phyloP scores from a whole-genome alignment of 2,888 invertebrate genomes.

The Strigamia transsilvanica region DNA sequence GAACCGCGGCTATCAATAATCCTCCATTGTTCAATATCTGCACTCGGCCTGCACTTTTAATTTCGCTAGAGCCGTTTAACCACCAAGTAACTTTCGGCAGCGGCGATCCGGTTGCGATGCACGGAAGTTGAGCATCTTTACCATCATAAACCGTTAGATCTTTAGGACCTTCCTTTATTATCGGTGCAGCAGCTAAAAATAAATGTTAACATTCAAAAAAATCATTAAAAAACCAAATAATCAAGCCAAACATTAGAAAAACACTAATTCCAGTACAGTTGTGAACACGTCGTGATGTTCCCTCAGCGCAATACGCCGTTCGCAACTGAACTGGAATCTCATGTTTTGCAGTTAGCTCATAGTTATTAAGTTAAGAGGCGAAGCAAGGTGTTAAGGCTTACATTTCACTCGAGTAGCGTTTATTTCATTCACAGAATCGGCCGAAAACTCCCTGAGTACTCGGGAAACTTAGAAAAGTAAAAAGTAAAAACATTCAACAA shows the following conservation, averaged over 20 bases:
- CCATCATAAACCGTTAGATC: slow-evolving; percentile 92
- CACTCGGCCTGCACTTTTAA: slow-evolving; percentile 73
- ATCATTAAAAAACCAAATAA: background rate
- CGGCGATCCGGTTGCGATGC: slow-evolving; percentile 90
- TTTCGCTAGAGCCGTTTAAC: slow-evolving; percentile 76
- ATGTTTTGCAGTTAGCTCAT: background rate
- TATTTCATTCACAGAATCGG: slow-evolving; percentile 10
- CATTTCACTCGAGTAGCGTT: slow-evolving; percentile 18
- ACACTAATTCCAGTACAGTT: too few species aligned
- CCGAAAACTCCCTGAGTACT: slow-evolving; percentile 7
- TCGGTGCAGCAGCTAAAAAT: slow-evolving; percentile 81
- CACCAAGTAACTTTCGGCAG: slow-evolving; percentile 91
- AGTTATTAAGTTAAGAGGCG: background rate
- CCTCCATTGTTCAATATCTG: slow-evolving; percentile 87
- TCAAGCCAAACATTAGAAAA: too few species aligned
- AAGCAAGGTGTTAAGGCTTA: background rate
- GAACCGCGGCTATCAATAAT: slow-evolving; percentile 85
- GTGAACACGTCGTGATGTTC: too few species aligned
- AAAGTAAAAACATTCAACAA: slow-evolving; percentile 7
- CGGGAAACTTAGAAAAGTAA: slow-evolving; percentile 12
- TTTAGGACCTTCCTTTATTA: slow-evolving; percentile 82
- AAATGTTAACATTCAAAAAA: slow-evolving; percentile 23
- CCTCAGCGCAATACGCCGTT: slow-evolving; percentile 22
- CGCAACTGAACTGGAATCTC: background rate
- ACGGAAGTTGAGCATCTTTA: slow-evolving; percentile 88